Evolutionary conservation across 2,797 vertebrate genomes (phyloP).

Genomic region (Phylloscopus collybita): DNA sequence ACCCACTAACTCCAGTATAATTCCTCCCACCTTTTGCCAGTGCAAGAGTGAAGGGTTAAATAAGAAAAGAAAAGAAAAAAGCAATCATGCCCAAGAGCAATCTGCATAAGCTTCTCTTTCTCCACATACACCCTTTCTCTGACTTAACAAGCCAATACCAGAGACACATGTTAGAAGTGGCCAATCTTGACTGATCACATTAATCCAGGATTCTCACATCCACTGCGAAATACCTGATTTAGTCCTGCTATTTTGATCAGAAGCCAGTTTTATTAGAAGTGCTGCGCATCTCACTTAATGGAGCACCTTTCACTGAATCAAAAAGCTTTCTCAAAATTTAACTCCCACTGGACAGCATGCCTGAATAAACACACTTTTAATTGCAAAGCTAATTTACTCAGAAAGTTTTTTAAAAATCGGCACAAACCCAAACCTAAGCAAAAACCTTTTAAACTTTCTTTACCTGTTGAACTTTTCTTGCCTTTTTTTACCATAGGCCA

Average conservation of each 20-base stretch:
- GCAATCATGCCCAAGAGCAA: background rate
- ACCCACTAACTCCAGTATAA: background rate
- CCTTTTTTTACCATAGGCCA: background rate
- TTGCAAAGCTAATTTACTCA: background rate
- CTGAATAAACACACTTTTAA: background rate
- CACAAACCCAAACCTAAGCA: background rate
- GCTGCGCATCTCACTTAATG: background rate
- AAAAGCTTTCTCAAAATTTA: background rate
- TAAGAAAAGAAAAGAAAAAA: background rate
- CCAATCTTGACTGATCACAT: background rate
- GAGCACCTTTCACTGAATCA: background rate
- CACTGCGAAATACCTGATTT: background rate
- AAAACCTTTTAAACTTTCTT: background rate
- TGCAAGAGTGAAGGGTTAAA: background rate
- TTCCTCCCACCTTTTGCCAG: background rate
- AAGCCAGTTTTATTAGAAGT: background rate
- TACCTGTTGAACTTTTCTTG: background rate
- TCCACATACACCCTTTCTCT: background rate
- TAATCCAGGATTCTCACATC: slow-evolving; percentile 2
- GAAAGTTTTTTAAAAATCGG: background rate
- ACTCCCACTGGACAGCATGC: background rate
- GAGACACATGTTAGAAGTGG: background rate
- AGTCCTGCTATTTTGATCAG: background rate
- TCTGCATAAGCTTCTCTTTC: slow-evolving; percentile 10
- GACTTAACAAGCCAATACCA: background rate